These are phyloP conservation scores for Seira ritae DNA, from an alignment of 2,888 invertebrate species.

Conservation along the genomic window DNA sequence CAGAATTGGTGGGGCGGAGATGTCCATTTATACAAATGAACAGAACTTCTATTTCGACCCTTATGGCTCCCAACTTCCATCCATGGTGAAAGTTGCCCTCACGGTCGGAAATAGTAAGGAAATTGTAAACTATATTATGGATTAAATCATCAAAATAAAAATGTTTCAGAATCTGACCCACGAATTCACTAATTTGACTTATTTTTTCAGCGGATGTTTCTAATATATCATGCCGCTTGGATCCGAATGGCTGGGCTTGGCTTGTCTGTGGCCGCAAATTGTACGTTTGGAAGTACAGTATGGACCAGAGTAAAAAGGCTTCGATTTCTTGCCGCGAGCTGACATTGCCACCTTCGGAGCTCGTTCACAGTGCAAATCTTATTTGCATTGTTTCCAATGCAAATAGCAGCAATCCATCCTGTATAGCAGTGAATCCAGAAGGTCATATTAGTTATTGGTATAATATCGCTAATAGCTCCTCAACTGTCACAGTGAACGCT, in stretches of 20 bases:
- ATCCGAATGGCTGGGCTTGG: conserved; percentile 87
- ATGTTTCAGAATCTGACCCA: conserved; percentile 6
- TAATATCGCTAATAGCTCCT: conserved; percentile 90
- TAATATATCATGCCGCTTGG: conserved; percentile 81
- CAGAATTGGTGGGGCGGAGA: background rate
- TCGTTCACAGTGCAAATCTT: conserved; percentile 91
- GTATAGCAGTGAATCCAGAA: conserved; percentile 95
- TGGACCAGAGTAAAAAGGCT: conserved; percentile 61
- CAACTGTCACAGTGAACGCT: conserved; percentile 88
- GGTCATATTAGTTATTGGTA: conserved; percentile 96
- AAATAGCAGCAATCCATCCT: conserved; percentile 83
- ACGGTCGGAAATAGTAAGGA: conserved; percentile 42
- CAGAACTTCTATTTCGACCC: conserved; percentile 43
- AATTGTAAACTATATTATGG: too few species aligned
- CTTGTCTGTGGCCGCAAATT: conserved; percentile 90
- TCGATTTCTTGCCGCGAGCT: conserved; percentile 84
- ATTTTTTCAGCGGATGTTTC: conserved; percentile 34
- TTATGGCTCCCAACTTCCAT: conserved; percentile 48
- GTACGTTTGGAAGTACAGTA: conserved; percentile 84
- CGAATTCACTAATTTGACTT: background rate
- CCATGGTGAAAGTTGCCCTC: conserved; percentile 61
- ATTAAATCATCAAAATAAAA: conserved; percentile 3
- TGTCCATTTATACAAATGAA: conserved; percentile 11
- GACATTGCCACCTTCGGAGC: conserved; percentile 92
- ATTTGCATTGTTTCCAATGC: conserved; percentile 82